Base-by-base conservation (phyloP, 1,140 invertebrate genomes). In the Gonatopus flavifemur region DNA sequence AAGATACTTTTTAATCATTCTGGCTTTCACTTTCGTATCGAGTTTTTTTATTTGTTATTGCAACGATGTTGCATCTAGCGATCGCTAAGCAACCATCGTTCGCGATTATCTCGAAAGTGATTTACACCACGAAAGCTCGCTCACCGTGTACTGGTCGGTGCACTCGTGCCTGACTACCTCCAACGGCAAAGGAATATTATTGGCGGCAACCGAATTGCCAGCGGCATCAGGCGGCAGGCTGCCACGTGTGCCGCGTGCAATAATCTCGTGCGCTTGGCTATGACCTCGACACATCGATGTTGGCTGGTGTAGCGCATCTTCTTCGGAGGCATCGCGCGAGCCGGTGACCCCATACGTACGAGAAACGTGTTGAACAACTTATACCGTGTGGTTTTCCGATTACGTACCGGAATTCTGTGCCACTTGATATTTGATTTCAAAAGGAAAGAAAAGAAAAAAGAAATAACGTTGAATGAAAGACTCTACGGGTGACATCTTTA, bases 311-410 rank as follows among this genome's bases (percentile, higher is more conserved):
- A 48, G 52, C 57, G 38, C 37, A 41, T 52, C 36, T 13, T 55
- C 49, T 45, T 47, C 47, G 48, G 53, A 43, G 59, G 13, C n/a
- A n/a, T n/a, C n/a, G n/a, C n/a, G n/a, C n/a, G n/a, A n/a, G n/a
- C n/a, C 30, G 55, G 53, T 62, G 60, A 63, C 60, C 60, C 57
- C 57, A 55, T 61, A n/a, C 57, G 58, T 57, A 43, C 63, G 54
- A 35, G 46, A 41, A 66, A 63, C 64, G 63, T 55, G 64, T 66
- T 56, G 59, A 66, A 66, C 64, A 66, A 66, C 57, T 66, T 66
- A 60, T 55, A 57, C 52, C 57, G 53, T n/a, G n/a, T n/a, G n/a
- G n/a, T n/a, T n/a, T n/a, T n/a, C n/a, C n/a, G n/a, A n/a, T n/a
- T n/a, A n/a, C n/a, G n/a, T n/a, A n/a, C n/a, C n/a, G n/a, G n/a